Base-by-base conservation (phyloP, 2,888 invertebrate genomes). In the Margaritifera margaritifera region DNA sequence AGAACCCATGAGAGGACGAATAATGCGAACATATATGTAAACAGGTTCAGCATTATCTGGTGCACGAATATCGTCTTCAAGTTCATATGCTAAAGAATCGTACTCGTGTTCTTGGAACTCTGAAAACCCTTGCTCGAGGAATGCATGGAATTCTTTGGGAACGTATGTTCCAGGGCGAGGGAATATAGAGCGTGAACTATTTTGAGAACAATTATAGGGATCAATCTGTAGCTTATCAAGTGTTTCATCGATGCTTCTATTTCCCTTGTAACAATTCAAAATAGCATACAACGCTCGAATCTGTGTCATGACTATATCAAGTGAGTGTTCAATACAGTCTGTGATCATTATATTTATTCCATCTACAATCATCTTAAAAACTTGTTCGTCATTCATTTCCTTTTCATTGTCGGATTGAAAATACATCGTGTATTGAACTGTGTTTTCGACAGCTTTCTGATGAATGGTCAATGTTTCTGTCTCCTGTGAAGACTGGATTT, bases 151-250 rank as follows among this genome's bases (percentile, higher is more conserved):
- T 15, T 69, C 56, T n/a, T n/a, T 54, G n/a, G 72, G 72, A 31
- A 79, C 74, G n/a, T 66, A 66, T 18, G 71, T 69, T 6, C 79
- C 77, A 18, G 72, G 68, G 24, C 56, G 52, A 22, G 79, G 79
- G 24, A 78, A 69, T 6, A 69, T 42, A 6, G 61, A 64, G 6
- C 5, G 24, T 19, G 15, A 19, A 0, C 42, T 4, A 18, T 55
- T 24, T 19, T 20, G 19, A 22, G 60, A 22, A 4, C 20, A 22
- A 6, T 65, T 56, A 42, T 62, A 68, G 15, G 56, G 52, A 8
- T 58, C 25, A 24, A 72, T 66, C 4, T 22, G 1, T 0, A 25
- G 6, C 8, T 25, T 42, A 51, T 72, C 72, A 4, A 72, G 53
- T 42, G 56, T 58, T 31, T 59, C 59, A 24, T 24, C n/a, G 20